Evolutionary conservation across 2,113 vertebrate species (phyloP), one percentile per base, ranked within the genome.

Genomic region (Tychaedon coryphoeus): DNA sequence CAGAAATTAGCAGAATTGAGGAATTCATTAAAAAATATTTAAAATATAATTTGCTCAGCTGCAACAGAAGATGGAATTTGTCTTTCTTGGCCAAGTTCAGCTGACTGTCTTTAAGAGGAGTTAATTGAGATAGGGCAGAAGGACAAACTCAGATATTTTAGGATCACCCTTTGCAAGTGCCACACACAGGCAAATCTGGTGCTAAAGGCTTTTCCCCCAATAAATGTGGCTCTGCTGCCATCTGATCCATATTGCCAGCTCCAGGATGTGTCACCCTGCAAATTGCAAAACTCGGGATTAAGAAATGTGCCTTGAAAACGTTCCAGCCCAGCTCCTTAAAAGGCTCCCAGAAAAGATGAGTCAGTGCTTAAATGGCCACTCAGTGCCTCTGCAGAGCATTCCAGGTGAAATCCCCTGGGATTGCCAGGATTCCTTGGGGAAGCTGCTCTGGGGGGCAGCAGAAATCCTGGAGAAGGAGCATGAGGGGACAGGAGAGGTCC

Each of bases 291-390:
- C 47, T 38, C 33, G 42, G 45, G 70, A 43, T 95, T 70, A 74
- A 71, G 95, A 96, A 95, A 94, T 18, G 47, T 0, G 3, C 58
- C 75, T 83, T 73, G 92, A 92, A 66, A 77, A 43, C 3, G 48
- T 0, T 47, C 96, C 95, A 94, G 79, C 72, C 24, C 4, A 6
- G 22, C 17, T 93, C 91, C 91, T 77, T 96, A 95, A 65, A 92
- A 93, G 88, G 92, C 70, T 85, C 77, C 40, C 45, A 65, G 81
- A 23, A 43, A 42, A 53, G 64, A 65, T 95, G 95, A 94, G 8
- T 97, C 92, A 88, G 54, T 48, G 23, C 74, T 90, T 60, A 42
- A 88, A 65, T 62, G 87, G 87, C 77, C 92, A 47, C 82, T 71
- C 43, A 0, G 51, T 50, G 81, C 90, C 24, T 75, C 85, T n/a